Evolutionary conservation across 2,113 vertebrate genomes (phyloP).

Genomic region (Antennarius striatus): DNA sequence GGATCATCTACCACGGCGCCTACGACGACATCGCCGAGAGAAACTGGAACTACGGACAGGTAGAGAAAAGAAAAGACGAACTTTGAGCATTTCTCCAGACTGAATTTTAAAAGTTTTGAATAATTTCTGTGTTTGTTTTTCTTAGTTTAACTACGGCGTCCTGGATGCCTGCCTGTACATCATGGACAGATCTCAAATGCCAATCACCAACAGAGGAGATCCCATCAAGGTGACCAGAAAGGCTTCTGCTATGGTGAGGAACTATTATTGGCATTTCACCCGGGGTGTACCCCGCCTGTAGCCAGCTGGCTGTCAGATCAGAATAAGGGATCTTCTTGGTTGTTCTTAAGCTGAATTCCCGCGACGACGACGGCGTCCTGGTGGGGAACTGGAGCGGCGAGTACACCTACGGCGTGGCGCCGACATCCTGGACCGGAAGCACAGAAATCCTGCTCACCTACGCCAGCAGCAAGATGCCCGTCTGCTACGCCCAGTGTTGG

Average conservation of each 20-base stretch:
- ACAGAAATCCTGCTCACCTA: conserved; percentile 92
- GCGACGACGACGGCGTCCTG: conserved; percentile 89
- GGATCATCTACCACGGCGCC: conserved; percentile 89
- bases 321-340: too few species aligned
- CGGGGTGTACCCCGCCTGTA: too few species aligned
- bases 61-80: conserved; percentile 52
- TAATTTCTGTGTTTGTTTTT: neutral
- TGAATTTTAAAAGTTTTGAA: neutral
- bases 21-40: conserved; percentile 81
- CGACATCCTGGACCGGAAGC: conserved; percentile 95
- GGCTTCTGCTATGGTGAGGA: conserved; percentile 91
- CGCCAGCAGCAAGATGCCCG: conserved; percentile 76
- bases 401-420: conserved; percentile 87
- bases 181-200: conserved; percentile 90
- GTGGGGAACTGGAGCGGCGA: conserved; percentile 90
- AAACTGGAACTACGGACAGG: conserved; percentile 96
- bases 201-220: conserved; percentile 89
- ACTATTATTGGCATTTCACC: neutral
- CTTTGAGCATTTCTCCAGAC: neutral
- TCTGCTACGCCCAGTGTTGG: conserved; percentile 95
- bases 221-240: conserved; percentile 90
- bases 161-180: conserved; percentile 91
- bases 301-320: too few species aligned
- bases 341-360: conserved; percentile 85
- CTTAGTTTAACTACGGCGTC: conserved; percentile 90